Percentiles rank a stretch among this genome's conserved stretches.
These are phyloP conservation scores for Halictus ligatus DNA, from an alignment of 2,888 invertebrate species.

Conservation along the genomic window DNA sequence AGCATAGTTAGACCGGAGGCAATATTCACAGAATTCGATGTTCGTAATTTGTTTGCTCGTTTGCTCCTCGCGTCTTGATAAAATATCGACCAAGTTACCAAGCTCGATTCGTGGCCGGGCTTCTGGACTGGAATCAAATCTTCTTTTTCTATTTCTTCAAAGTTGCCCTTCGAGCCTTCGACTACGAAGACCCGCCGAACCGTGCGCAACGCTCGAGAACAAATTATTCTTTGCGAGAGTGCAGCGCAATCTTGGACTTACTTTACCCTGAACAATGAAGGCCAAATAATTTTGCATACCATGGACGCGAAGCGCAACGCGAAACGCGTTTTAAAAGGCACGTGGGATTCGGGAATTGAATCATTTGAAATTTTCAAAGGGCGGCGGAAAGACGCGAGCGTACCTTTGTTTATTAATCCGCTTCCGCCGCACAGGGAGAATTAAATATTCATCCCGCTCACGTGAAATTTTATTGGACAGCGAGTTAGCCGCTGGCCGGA, in stretches of 20 bases:
- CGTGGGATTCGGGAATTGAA: not conserved
- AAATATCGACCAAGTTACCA: conserved; percentile 38
- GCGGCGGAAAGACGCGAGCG: not conserved
- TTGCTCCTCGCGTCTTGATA: conserved; percentile 13
- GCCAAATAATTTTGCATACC: not conserved
- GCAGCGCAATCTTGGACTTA: not conserved
- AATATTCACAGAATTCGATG: conserved; percentile 29
- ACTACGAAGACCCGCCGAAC: not conserved
- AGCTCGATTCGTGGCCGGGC: conserved; percentile 10
- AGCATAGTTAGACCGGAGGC: conserved; percentile 8
- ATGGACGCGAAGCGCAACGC: not conserved
- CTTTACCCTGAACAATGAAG: not conserved
- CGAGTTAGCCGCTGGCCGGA: not conserved
- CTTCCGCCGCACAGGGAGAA: not conserved
- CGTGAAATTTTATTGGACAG: conserved; percentile 49
- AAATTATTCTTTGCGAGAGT: not conserved
- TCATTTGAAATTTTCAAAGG: not conserved
- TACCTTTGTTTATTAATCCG: conserved; percentile 14
- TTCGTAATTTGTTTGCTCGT: conserved; percentile 36
- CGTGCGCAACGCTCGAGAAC: not conserved
- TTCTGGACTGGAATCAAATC: conserved; percentile 14
- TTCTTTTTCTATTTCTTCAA: conserved; percentile 5
- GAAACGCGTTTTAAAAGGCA: not conserved
- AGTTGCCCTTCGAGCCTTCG: not conserved
- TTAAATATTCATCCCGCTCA: conserved; percentile 23